phyloP scores from a whole-genome alignment of 2,797 vertebrate species.

The Buphagus erythrorhynchus region DNA sequence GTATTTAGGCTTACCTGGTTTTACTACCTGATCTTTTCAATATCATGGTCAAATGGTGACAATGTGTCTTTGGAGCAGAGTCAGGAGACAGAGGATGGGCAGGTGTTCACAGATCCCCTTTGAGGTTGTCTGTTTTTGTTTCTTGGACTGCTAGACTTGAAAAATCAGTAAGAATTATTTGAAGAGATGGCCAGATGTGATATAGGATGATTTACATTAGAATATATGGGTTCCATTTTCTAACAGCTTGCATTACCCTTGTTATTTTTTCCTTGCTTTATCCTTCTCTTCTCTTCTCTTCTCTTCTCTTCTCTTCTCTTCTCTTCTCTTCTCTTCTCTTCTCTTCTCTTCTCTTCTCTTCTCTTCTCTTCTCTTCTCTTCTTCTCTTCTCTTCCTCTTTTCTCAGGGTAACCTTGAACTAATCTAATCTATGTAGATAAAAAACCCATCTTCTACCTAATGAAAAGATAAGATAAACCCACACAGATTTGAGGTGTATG shows the following conservation, averaged over 20 bases:
- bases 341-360: neutral
- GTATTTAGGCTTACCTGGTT: neutral
- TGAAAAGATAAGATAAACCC: slow-evolving; percentile 47
- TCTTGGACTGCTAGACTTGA: neutral
- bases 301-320: neutral
- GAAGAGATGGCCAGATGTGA: neutral
- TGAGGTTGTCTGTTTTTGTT: neutral
- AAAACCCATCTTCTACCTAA: slow-evolving; percentile 25
- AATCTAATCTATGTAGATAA: slow-evolving; percentile 35
- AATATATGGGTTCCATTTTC: neutral
- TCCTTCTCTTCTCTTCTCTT: too few relatives aligned
- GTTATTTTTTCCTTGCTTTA: neutral
- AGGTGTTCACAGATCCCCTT: neutral
- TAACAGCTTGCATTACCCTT: neutral
- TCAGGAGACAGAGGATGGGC: neutral
- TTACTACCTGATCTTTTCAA: neutral
- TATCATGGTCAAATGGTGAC: neutral
- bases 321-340: neutral
- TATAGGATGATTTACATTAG: neutral
- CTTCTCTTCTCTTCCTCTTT: too few relatives aligned
- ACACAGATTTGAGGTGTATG: neutral
- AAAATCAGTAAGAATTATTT: neutral
- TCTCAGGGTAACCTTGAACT: slow-evolving; percentile 24
- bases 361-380: neutral
- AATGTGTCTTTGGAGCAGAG: neutral